phyloP scores from a whole-genome alignment of 2,113 vertebrate species.

The Polypterus senegalus region DNA sequence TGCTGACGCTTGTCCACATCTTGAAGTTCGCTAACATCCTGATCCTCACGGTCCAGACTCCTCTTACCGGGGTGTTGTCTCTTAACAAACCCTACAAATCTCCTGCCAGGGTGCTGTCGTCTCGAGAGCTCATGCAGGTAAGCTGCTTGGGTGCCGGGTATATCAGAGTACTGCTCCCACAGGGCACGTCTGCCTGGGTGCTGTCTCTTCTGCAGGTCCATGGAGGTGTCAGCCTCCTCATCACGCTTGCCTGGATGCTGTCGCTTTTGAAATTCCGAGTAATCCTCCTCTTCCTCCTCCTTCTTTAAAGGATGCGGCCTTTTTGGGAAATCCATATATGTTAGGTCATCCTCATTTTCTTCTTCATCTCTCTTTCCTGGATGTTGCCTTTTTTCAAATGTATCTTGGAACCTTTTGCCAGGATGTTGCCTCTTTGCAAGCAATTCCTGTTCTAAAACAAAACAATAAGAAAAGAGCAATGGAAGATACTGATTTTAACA shows the following conservation, averaged over 20 bases:
- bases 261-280: conserved; percentile 36
- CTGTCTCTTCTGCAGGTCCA: conserved; percentile 52
- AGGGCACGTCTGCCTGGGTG: conserved; percentile 56
- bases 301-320: conserved; percentile 41
- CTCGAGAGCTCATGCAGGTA: conserved; percentile 49
- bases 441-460: conserved; percentile 49
- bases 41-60: conserved; percentile 32
- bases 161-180: conserved; percentile 33
- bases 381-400: conserved; percentile 65
- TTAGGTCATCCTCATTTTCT: conserved; percentile 6
- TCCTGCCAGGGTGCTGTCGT: conserved; percentile 67
- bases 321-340: conserved; percentile 27
- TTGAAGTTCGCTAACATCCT: conserved; percentile 26
- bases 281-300: conserved; percentile 26
- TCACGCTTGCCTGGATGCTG: conserved; percentile 65
- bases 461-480: background rate
- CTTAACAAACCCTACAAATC: conserved; percentile 45
- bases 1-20: conserved; percentile 65
- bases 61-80: conserved; percentile 56
- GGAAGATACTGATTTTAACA: too few species aligned
- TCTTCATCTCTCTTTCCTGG: conserved; percentile 56
- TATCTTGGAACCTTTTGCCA: conserved; percentile 46
- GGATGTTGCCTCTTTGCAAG: conserved; percentile 63
- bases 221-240: conserved; percentile 31
- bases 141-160: conserved; percentile 24